Percentiles rank a stretch among this genome's conserved stretches.
Conservation (phyloP, 2,797 vertebrate genomes). For the Dromococcyx pavoninus region DNA sequence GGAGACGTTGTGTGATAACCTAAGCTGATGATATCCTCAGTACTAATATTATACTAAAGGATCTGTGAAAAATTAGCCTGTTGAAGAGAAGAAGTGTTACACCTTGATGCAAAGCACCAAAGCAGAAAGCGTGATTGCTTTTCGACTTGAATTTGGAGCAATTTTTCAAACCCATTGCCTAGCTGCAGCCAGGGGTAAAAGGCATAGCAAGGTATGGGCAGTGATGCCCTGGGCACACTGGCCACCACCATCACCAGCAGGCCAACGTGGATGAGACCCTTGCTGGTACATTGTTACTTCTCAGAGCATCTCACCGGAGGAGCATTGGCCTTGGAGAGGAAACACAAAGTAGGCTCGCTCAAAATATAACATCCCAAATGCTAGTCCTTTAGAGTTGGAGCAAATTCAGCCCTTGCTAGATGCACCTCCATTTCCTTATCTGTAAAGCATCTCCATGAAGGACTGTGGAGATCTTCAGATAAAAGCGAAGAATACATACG, state of each 20-base stretch:
- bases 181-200: neutral
- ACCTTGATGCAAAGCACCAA: neutral
- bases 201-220: rapidly evolving
- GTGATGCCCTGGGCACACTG: rapidly evolving
- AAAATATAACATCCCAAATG: rapidly evolving
- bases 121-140: neutral
- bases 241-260: neutral
- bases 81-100: neutral
- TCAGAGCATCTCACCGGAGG: rapidly evolving
- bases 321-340: rapidly evolving
- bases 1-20: neutral
- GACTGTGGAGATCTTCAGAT: neutral
- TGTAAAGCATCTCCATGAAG: neutral
- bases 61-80: neutral
- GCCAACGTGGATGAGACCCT: neutral
- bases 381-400: neutral
- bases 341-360: neutral
- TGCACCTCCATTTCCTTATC: neutral
- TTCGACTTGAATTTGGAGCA: neutral
- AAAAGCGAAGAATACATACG: rapidly evolving
- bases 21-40: neutral
- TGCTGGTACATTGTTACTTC: neutral
- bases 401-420: neutral
- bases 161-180: neutral
- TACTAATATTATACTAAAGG: neutral